A percentile compares a stretch with the other conserved stretches of the same genome.
Conservation (phyloP, 2,113 vertebrate species). For the Notiomystis cincta region DNA sequence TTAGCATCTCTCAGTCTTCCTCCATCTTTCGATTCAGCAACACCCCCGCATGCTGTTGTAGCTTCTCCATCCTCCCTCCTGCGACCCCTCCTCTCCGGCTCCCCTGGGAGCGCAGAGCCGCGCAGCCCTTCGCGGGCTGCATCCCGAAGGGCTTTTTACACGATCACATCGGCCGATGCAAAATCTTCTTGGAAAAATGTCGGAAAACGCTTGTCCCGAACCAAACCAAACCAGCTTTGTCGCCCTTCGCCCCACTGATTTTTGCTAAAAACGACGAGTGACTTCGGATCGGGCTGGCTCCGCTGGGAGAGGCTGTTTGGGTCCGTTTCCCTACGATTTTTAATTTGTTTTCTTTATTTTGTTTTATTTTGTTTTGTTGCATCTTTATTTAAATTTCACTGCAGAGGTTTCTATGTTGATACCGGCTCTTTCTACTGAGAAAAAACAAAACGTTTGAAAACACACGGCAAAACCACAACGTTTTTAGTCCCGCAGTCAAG, state of each 20-base stretch:
- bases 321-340: not conserved
- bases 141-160: not conserved
- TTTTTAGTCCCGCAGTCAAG: not conserved
- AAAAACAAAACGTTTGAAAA: no score
- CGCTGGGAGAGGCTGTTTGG: not conserved
- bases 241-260: accelerated
- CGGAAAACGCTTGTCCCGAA: not conserved
- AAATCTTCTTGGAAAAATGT: not conserved
- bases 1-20: not conserved
- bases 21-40: not conserved
- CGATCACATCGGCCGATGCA: not conserved
- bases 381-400: not conserved
- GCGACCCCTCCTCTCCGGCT: not conserved
- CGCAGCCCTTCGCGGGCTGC: not conserved
- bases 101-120: not conserved
- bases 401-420: not conserved
- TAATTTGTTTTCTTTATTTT: not conserved
- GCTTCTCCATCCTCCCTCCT: not conserved
- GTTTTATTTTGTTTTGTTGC: not conserved
- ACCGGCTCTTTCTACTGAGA: no score
- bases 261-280: not conserved
- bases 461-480: no score
- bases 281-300: not conserved
- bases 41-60: not conserved
- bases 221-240: not conserved